Evolutionary conservation across 2,888 invertebrate genomes (phyloP).

Genomic region (Pterostichus niger): DNA sequence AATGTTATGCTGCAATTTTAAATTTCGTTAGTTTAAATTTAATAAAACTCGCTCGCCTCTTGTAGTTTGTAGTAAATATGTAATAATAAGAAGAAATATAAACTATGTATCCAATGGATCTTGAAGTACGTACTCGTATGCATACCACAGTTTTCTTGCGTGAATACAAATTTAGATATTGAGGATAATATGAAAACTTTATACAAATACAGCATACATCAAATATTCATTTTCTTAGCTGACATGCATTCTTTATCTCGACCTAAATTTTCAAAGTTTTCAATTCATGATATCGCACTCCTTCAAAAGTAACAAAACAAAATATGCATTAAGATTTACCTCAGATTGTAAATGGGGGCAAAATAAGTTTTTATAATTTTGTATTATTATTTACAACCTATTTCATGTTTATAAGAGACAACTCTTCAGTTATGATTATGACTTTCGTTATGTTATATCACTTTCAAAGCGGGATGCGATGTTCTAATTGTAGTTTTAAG

Average conservation of each 20-base stretch:
- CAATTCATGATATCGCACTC: too few species aligned
- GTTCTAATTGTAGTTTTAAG: too few species aligned
- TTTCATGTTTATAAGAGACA: too few species aligned
- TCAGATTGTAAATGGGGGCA: too few species aligned
- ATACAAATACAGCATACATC: background rate
- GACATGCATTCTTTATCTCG: background rate
- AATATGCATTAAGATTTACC: too few species aligned
- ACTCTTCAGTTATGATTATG: too few species aligned
- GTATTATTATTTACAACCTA: too few species aligned
- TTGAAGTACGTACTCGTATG: background rate
- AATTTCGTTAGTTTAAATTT: background rate
- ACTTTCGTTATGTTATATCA: too few species aligned
- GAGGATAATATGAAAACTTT: background rate
- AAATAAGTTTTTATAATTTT: too few species aligned
- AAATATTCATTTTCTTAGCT: background rate
- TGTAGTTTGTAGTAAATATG: background rate
- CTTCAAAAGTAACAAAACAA: too few species aligned
- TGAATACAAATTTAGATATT: background rate
- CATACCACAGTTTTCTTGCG: background rate
- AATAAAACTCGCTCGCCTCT: background rate
- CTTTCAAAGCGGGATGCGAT: too few species aligned
- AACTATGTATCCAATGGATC: background rate
- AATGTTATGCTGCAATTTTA: background rate
- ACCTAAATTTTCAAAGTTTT: background rate
- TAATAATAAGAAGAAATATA: background rate